phyloP scores from a whole-genome alignment of 2,113 vertebrate genomes.

The Pseudorasbora parva region DNA sequence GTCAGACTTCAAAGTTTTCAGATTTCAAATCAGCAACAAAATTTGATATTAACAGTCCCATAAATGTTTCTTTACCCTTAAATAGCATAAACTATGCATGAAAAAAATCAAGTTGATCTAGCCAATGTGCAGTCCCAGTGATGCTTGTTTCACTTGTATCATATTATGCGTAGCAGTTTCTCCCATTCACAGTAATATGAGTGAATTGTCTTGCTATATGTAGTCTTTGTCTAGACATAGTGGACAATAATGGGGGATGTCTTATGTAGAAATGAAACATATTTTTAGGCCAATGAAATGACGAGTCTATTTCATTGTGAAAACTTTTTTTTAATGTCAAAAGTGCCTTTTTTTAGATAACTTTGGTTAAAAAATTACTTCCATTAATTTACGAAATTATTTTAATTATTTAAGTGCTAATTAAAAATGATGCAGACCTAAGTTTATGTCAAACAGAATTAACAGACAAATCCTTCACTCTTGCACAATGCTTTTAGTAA shows the following conservation, averaged over 20 bases:
- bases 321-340: slow-evolving; percentile 4
- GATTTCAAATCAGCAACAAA: neutral
- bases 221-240: too few species aligned
- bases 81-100: too few species aligned
- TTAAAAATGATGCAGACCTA: neutral
- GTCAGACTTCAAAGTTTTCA: neutral
- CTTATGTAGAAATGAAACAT: neutral
- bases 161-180: too few species aligned
- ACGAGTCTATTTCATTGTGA: neutral
- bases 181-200: too few species aligned
- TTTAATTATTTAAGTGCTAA: neutral
- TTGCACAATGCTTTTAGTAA: slow-evolving; percentile 24
- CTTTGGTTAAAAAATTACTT: neutral
- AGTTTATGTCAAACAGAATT: neutral
- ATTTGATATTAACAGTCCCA: neutral
- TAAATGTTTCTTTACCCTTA: neutral
- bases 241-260: neutral
- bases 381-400: neutral
- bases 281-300: neutral
- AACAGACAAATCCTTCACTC: slow-evolving; percentile 21
- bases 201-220: too few species aligned
- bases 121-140: too few species aligned
- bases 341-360: neutral
- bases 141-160: too few species aligned
- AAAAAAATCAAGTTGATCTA: too few species aligned